phyloP scores from a whole-genome alignment of 1,140 invertebrate species.

The Lordiphosa stackelbergi region DNA sequence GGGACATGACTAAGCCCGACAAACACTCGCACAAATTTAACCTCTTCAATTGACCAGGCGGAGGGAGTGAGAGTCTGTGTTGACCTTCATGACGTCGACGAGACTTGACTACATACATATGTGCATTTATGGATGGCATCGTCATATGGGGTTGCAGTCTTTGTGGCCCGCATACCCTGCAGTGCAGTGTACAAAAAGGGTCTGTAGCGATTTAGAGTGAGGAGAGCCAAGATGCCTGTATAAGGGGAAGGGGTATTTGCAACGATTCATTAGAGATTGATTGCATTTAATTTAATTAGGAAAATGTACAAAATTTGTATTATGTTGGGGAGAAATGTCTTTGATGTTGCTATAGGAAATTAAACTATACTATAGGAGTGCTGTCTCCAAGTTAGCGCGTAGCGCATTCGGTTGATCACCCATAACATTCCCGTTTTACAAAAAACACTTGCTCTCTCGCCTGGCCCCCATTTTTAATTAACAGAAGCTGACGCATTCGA shows the following conservation, averaged over 20 bases:
- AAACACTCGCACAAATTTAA: conserved; percentile 56
- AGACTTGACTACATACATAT: conserved; percentile 2
- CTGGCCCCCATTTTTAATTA: conserved; percentile 25
- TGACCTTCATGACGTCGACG: conserved; percentile 61
- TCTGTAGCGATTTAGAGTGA: background rate
- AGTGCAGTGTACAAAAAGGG: background rate
- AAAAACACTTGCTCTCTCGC: background rate
- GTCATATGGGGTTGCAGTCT: conserved; percentile 12
- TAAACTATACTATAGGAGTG: no score
- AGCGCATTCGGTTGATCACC: background rate
- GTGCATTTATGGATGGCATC: conserved; percentile 31
- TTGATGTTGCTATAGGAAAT: no score
- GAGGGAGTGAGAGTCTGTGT: conserved; percentile 22
- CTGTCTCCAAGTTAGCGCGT: no score
- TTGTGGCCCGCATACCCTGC: conserved; percentile 40
- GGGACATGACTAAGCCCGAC: conserved; percentile 57
- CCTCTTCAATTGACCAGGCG: conserved; percentile 63
- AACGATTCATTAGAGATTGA: conserved; percentile 5
- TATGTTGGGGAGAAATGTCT: no score
- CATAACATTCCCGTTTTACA: background rate
- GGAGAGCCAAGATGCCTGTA: background rate
- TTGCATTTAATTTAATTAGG: conserved; percentile 13
- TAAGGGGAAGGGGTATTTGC: background rate
- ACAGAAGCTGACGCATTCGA: conserved; percentile 33
- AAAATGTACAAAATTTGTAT: background rate